These are phyloP conservation scores for Myrmophylax atrothorax DNA, from an alignment of 2,113 vertebrate genomes.

Conservation along the genomic window DNA sequence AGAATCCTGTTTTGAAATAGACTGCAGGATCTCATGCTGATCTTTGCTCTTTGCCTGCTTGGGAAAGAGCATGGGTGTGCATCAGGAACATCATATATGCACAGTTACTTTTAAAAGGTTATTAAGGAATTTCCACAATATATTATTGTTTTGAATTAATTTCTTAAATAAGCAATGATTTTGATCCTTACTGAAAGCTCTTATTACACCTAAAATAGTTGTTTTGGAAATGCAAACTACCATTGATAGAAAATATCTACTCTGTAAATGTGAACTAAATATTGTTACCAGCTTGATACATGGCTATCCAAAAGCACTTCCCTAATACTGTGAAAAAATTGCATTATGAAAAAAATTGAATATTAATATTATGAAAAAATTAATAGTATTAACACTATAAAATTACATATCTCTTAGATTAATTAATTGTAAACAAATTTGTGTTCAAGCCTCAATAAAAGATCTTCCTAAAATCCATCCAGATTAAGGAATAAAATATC, in stretches of 20 bases:
- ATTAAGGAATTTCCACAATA: background rate
- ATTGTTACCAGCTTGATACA: background rate
- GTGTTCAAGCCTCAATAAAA: background rate
- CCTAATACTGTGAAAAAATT: too few species aligned
- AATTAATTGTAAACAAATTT: background rate
- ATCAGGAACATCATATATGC: background rate
- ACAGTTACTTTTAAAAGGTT: background rate
- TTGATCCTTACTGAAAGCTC: background rate
- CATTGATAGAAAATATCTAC: background rate
- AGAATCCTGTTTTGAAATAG: background rate
- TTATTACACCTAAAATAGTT: background rate
- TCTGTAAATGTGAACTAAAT: background rate
- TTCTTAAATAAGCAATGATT: background rate
- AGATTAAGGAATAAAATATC: background rate
- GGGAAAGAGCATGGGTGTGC: fast-evolving
- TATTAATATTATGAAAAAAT: too few species aligned
- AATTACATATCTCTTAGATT: background rate
- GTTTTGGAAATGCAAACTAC: background rate
- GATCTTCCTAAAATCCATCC: background rate
- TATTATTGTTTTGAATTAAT: background rate
- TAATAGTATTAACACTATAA: too few species aligned
- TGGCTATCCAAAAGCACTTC: background rate
- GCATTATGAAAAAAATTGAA: too few species aligned
- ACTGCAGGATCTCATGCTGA: background rate
- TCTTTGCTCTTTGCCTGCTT: background rate